Conservation (phyloP, 2,888 invertebrate species). For the Apamea monoglypha region DNA sequence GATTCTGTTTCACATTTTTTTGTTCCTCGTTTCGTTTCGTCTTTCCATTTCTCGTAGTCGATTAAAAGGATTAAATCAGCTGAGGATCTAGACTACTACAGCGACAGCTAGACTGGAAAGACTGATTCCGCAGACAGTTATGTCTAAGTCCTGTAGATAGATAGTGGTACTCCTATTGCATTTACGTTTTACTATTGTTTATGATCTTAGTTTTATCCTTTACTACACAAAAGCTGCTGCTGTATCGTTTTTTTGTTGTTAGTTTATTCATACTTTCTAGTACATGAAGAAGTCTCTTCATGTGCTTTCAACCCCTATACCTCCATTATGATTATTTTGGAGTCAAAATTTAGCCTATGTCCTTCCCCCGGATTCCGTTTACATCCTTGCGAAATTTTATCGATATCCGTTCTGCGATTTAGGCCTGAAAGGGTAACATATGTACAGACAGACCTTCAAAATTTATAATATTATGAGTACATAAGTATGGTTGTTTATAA, state of each 20-base stretch:
- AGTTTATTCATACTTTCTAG: not conserved
- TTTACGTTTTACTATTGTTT: not conserved
- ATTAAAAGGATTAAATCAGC: conserved; percentile 51
- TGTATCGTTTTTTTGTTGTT: not conserved
- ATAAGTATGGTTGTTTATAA: not conserved
- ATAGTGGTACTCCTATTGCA: not conserved
- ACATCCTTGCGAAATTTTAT: not conserved
- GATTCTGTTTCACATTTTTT: conserved; percentile 34
- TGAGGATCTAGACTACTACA: conserved; percentile 43
- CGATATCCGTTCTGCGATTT: not conserved
- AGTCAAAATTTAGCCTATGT: not conserved
- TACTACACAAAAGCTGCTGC: not conserved
- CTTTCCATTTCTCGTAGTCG: conserved; percentile 26
- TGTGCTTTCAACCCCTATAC: not conserved
- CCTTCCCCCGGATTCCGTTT: not conserved
- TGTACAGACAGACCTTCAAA: not conserved
- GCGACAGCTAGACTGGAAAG: conserved; percentile 15
- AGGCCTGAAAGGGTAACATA: not conserved
- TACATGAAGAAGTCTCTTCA: not conserved
- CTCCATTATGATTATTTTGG: not conserved
- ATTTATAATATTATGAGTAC: not conserved
- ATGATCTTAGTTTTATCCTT: not conserved
- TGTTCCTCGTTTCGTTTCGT: conserved; percentile 33
- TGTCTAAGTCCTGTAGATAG: not conserved
- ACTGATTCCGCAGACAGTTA: conserved; percentile 12